phyloP scores from a whole-genome alignment of 37 sponge, comb jelly and placozoan genomes.

The Amphimedon queenslandica region DNA sequence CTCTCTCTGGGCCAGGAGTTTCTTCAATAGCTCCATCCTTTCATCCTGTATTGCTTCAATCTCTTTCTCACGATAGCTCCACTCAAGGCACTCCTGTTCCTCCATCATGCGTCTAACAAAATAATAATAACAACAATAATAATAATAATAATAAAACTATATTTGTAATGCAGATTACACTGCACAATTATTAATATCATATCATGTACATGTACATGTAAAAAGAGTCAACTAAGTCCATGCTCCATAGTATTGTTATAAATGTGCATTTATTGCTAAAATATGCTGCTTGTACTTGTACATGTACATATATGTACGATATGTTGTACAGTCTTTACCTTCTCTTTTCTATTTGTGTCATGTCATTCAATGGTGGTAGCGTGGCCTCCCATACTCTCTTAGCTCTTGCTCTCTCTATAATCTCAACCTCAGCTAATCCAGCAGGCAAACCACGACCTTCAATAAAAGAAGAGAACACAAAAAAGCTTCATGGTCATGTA shows the following conservation, averaged over 20 bases:
- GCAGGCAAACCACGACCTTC: slow-evolving; percentile 86
- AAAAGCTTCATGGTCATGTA: background rate
- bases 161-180: no score
- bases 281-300: no score
- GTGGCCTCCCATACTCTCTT: slow-evolving; percentile 91
- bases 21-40: slow-evolving; percentile 63
- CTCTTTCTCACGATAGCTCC: slow-evolving; percentile 88
- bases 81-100: slow-evolving; percentile 95
- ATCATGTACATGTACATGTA: no score
- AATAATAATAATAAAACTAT: no score
- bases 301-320: no score
- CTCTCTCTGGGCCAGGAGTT: slow-evolving; percentile 74
- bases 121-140: background rate
- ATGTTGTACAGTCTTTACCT: slow-evolving; percentile 9
- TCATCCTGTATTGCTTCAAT: slow-evolving; percentile 78
- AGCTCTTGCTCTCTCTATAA: slow-evolving; percentile 94
- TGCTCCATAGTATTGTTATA: no score
- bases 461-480: background rate
- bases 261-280: no score
- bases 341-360: slow-evolving; percentile 68
- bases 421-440: slow-evolving; percentile 96
- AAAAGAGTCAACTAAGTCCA: no score
- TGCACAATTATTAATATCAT: no score
- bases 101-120: slow-evolving; percentile 82
- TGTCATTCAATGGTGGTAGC: slow-evolving; percentile 82